Base-by-base conservation (phyloP, 2,888 invertebrate species). In the Heteromyza rotundicornis region DNA sequence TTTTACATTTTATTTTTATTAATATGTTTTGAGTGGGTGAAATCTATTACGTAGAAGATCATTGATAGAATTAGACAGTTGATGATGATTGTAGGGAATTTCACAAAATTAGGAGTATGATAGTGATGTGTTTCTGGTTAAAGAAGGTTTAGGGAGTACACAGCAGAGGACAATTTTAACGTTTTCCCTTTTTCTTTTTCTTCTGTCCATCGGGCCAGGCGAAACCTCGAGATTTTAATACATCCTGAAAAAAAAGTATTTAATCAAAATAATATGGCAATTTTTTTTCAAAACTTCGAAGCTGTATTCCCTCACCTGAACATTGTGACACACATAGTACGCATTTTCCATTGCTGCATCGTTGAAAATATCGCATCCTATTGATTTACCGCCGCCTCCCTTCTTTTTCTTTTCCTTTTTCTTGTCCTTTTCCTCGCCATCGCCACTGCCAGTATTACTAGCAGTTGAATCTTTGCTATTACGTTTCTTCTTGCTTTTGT, bases 341-440 rank as follows among this genome's bases (percentile, higher is more conserved):
- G 96, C 94, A 77, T 96, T 96, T 68, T 94, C 92, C 94, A 96
- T 95, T 0, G 95, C 95, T 2, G 92, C 90, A 71, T 94, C 93
- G 67, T 92, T 93, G 74, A 95, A 89, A 75, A 95, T 92, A 74
- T 95, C 95, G 58, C 92, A 90, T 35, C 90, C 89, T 72, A 90
- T 90, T 72, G 89, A 87, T 2, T 89, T 87, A 65, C 80, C 77
- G 85, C 88, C 64, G 1, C 73, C 73, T 14, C 82, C 84, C 59
- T 82, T 84, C 68, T 80, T 84, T 78, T 84, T 86, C 69, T 82
- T 85, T 64, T 84, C 82, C 7, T 80, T 82, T 74, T 69, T 79
- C 68, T 81, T 87, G 85, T 77, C 87, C 86, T 67, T 85, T 16
- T 77, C 84, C 24, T 79, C 78, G n/a, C 75, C 76, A 40, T 76